Base-by-base conservation (phyloP, 1,140 invertebrate species). In the Drosophila parvula region DNA sequence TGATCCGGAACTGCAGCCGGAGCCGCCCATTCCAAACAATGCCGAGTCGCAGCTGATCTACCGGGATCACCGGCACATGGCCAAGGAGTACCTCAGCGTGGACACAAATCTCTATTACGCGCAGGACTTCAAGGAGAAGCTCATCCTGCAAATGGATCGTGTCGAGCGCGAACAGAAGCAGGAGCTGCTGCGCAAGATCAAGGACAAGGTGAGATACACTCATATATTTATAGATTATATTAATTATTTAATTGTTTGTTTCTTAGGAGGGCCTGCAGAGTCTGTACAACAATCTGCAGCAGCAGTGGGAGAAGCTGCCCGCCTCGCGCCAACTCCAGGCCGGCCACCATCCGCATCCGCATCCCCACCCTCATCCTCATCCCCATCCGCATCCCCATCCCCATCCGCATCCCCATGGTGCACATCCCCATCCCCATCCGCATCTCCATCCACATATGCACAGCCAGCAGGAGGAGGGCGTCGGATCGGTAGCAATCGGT, bases 31-130 rank as follows among this genome's bases (percentile, higher is more conserved):
- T 92, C 94, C 95, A 56, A 94, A 94, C 59, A 96, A 96, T 91
- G 93, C 95, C 28, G 94, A 96, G 90, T 98, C 97, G 38, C 94
- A 96, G 81, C 92, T 95, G 61, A 96, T 98, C 63, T 98, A 96
- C 92, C 94, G 97, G 60, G 96, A 97, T 77, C 97, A 98, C 91
- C 96, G 96, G 80, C 94, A 95, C 89, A 94, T 97, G 74, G 95
- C 95, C 40, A 94, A 95, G 86, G 95, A 96, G 91, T 96, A 96
- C 92, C 94, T 95, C 32, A 95, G 95, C 90, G 94, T 95, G 79
- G 92, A 84, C 57, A 91, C 88, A 12, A 79, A 83, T 38, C 76
- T 92, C 8, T 91, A 91, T 45, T 92, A 91, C 50, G 81, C 91
- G 16, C 90, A 90, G 64, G 89, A 92, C 57, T 78, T 90, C 2